Evolutionary conservation across 1,140 invertebrate genomes (phyloP).

Genomic region (Saccostrea cuccullata): DNA sequence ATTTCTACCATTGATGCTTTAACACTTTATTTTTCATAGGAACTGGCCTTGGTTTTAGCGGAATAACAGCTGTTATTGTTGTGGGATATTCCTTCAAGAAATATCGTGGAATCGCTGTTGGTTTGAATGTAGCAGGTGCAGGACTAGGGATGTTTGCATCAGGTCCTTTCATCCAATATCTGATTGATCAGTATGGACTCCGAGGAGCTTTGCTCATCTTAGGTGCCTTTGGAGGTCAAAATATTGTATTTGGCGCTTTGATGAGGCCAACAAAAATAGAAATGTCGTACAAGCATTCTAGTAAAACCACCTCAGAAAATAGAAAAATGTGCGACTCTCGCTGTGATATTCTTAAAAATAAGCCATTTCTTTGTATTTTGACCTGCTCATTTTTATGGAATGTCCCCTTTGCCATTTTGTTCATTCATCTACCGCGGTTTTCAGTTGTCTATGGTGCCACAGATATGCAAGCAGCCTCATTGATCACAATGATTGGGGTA

Average conservation of each 20-base stretch:
- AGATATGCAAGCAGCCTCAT: constrained; percentile 49
- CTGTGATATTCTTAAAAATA: constrained; percentile 4
- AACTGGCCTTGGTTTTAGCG: constrained; percentile 51
- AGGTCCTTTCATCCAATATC: constrained; percentile 51
- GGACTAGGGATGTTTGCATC: constrained; percentile 58
- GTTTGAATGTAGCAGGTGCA: constrained; percentile 51
- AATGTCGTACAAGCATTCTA: not conserved
- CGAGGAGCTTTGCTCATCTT: constrained; percentile 55
- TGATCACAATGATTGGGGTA: constrained; percentile 58
- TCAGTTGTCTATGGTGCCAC: constrained; percentile 41
- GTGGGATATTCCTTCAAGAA: constrained; percentile 59
- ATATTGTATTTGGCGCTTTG: constrained; percentile 52
- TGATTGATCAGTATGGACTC: constrained; percentile 56
- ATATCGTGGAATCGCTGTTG: constrained; percentile 54
- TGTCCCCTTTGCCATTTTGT: constrained; percentile 44
- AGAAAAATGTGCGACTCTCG: not conserved
- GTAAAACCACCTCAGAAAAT: not conserved
- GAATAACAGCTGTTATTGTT: constrained; percentile 49
- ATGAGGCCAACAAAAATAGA: constrained; percentile 59
- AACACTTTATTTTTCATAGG: constrained; percentile 41
- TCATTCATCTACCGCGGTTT: constrained; percentile 55
- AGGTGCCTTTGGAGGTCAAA: constrained; percentile 51
- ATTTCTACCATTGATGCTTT: no score
- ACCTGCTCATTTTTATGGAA: constrained; percentile 28
- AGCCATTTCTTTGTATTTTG: constrained; percentile 29